phyloP scores from a whole-genome alignment of 53 echinoderm and acorn worm species.

The Echinometra lucunter region DNA sequence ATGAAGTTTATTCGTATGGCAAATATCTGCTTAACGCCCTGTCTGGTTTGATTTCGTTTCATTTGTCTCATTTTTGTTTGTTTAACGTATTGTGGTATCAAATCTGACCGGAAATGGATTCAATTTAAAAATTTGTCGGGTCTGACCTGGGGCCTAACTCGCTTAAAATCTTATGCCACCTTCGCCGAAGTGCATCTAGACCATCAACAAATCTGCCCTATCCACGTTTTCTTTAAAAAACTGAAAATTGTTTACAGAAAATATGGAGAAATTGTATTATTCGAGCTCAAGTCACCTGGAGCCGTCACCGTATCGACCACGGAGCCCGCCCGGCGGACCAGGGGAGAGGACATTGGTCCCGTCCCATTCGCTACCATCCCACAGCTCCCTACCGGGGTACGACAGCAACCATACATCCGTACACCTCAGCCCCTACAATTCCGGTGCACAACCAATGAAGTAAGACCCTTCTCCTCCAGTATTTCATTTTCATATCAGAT shows the following conservation, averaged over 20 bases:
- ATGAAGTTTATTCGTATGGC: background rate
- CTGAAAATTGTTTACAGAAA: background rate
- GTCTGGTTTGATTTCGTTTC: background rate
- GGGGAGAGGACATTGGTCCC: conserved; percentile 60
- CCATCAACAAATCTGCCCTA: background rate
- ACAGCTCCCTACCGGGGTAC: conserved; percentile 41
- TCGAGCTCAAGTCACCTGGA: conserved; percentile 35
- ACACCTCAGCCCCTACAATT: conserved; percentile 65
- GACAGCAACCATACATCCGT: conserved; percentile 51
- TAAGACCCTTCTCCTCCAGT: background rate
- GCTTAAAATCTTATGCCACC: background rate
- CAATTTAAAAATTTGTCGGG: background rate
- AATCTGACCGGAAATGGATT: background rate
- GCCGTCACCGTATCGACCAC: conserved; percentile 50
- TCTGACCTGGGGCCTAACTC: background rate
- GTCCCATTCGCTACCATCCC: conserved; percentile 35
- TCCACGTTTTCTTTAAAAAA: background rate
- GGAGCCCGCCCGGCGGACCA: conserved; percentile 45
- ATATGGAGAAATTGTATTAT: conserved; percentile 65
- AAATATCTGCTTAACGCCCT: background rate
- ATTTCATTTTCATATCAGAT: background rate
- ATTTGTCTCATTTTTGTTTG: background rate
- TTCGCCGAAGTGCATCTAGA: background rate
- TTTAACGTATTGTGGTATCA: background rate
- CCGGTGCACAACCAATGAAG: conserved; percentile 62